These are phyloP conservation scores for Scaptomyza cyrtandrae DNA, from an alignment of 2,888 invertebrate genomes.

Conservation along the genomic window DNA sequence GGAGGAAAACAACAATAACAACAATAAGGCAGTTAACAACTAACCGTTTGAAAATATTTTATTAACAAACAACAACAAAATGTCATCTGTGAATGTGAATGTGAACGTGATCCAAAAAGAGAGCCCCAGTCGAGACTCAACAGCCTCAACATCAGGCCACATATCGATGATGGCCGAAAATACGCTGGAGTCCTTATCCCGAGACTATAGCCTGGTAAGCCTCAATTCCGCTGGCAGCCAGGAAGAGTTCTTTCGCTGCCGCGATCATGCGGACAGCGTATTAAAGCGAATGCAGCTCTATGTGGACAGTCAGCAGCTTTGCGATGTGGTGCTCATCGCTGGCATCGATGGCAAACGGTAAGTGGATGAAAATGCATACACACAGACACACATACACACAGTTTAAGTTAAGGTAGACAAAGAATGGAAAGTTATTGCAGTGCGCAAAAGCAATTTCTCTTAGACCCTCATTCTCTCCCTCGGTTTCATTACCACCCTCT, in stretches of 20 bases:
- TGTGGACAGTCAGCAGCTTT: conserved; percentile 92
- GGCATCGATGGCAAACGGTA: conserved; percentile 88
- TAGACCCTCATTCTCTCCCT: neutral
- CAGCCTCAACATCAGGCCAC: conserved; percentile 82
- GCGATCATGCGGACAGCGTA: conserved; percentile 92
- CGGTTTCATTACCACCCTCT: neutral
- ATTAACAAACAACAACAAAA: conserved; percentile 23
- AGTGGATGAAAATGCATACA: conserved; percentile 38
- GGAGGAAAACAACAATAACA: conserved; percentile 9
- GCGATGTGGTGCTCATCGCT: conserved; percentile 94
- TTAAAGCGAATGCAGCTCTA: conserved; percentile 93
- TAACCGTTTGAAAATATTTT: neutral
- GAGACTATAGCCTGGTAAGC: conserved; percentile 89
- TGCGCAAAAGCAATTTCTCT: conserved; percentile 44
- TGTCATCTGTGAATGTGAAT: conserved; percentile 72
- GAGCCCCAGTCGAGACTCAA: conserved; percentile 84
- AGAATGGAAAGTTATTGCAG: conserved; percentile 51
- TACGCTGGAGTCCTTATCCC: conserved; percentile 85
- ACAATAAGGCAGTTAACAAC: conserved; percentile 3
- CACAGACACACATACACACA: neutral
- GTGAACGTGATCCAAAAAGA: conserved; percentile 79
- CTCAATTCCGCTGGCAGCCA: conserved; percentile 89
- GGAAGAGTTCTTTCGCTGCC: conserved; percentile 91
- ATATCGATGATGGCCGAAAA: conserved; percentile 81
- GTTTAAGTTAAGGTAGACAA: conserved; percentile 21